Base-by-base conservation (phyloP, 2,797 vertebrate species). In the Sitta carolinensis region DNA sequence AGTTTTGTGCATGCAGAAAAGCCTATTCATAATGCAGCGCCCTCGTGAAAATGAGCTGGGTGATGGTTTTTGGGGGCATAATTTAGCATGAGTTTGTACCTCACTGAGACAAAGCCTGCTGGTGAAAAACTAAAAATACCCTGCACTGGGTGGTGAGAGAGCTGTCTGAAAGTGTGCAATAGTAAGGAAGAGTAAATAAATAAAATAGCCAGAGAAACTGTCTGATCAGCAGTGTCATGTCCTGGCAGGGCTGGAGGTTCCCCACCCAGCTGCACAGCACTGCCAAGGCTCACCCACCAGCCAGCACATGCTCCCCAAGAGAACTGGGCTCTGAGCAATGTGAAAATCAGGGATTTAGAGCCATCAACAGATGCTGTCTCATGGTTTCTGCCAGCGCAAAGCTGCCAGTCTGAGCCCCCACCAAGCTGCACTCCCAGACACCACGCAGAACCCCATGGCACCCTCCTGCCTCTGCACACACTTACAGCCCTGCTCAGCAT, bases 231-330 rank as follows among this genome's bases (percentile, higher is more conserved):
- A 64, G 13, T 16, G 29, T 8, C 4, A 4, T 11, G 52, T 47
- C 18, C 83, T 32, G 59, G 68, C 50, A 72, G 62, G 67, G 54
- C 43, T 20, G 26, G 48, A 72, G 10, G 14, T 6, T 84, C 62
- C 50, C 25, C 73, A 77, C 48, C 62, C 87, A 70, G 61, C 61
- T 36, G 72, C 75, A 21, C 29, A 18, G 69, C 9, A 2, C 45
- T 52, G 42, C 59, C 50, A 13, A 43, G 29, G 48, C 27, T 77
- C 6, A 0, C 25, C 32, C 10, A 4, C 22, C 77, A 68, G 81
- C 5, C 2, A 67, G 34, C 43, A 66, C 27, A 1, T 0, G 0
- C 14, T 69, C 7, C 42, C 34, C 2, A 1, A 12, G 42, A 17
- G n/a, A 67, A 42, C 54, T 51, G 62, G 38, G 52, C 68, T 69